A percentile compares a stretch with the other conserved stretches of the same genome.
phyloP scores from a whole-genome alignment of 2,113 vertebrate species.

The Morone saxatilis region DNA sequence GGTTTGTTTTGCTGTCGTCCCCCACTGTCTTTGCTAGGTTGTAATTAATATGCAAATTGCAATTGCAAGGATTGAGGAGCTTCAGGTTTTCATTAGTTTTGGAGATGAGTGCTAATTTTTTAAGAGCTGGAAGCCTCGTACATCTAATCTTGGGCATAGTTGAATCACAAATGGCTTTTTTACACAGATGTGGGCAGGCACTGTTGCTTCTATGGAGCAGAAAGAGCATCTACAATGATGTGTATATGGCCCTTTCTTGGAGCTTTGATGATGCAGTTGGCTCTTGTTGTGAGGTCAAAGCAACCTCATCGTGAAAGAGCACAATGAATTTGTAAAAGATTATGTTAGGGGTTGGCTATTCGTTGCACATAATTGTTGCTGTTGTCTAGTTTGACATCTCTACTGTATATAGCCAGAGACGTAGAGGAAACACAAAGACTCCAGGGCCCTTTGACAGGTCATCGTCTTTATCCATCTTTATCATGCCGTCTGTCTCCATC shows the following conservation, averaged over 20 bases:
- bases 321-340: not conserved
- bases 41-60: constrained; percentile 77
- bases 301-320: constrained; percentile 1
- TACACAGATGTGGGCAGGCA: constrained; percentile 4
- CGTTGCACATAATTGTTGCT: constrained; percentile 19
- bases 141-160: constrained; percentile 22
- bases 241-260: not conserved
- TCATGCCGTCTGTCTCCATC: constrained; percentile 39
- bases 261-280: not conserved
- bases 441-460: constrained; percentile 31
- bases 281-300: constrained; percentile 6
- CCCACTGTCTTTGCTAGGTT: constrained; percentile 56
- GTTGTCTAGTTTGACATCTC: constrained; percentile 10
- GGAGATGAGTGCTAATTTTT: constrained; percentile 66
- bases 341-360: not conserved
- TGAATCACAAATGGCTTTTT: constrained; percentile 37
- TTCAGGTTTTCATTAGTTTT: constrained; percentile 68
- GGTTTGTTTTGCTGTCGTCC: constrained; percentile 73
- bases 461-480: constrained; percentile 43
- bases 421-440: constrained; percentile 22
- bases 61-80: constrained; percentile 53
- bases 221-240: constrained; percentile 2
- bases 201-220: not conserved
- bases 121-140: constrained; percentile 24
- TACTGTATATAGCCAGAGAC: not conserved